These are phyloP conservation scores for Dolichallabes microphthalmus DNA, from an alignment of 2,113 vertebrate genomes.

Conservation along the genomic window DNA sequence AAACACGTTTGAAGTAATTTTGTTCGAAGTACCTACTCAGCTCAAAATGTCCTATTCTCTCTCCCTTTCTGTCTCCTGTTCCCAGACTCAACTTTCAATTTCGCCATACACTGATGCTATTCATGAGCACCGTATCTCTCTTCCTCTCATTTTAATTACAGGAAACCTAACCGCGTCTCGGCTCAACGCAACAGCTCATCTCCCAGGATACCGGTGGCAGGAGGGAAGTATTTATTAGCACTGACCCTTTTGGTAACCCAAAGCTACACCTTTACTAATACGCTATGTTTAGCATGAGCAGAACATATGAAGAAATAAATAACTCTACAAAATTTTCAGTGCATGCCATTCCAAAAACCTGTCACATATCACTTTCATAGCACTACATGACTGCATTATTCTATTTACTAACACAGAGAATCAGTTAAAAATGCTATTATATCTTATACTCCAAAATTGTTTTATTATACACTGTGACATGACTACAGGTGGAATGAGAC, in stretches of 20 bases:
- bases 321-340: not conserved
- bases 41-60: constrained; percentile 5
- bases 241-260: constrained; percentile 26
- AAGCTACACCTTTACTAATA: constrained; percentile 34
- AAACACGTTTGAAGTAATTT: no score
- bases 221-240: constrained; percentile 60
- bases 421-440: not conserved
- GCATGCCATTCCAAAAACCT: not conserved
- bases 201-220: constrained; percentile 63
- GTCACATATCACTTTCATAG: not conserved
- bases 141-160: constrained; percentile 68
- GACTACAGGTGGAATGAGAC: not conserved
- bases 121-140: constrained; percentile 61
- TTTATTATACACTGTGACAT: not conserved
- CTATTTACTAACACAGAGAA: not conserved
- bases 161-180: constrained; percentile 66
- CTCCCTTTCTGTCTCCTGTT: constrained; percentile 1
- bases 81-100: constrained; percentile 1
- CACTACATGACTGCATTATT: not conserved
- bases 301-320: constrained; percentile 19
- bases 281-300: constrained; percentile 8
- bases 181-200: constrained; percentile 58
- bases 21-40: not conserved
- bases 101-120: constrained; percentile 59
- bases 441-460: not conserved